phyloP scores from a whole-genome alignment of 92 coral and sea anemone genomes.

The Bergia sp. region DNA sequence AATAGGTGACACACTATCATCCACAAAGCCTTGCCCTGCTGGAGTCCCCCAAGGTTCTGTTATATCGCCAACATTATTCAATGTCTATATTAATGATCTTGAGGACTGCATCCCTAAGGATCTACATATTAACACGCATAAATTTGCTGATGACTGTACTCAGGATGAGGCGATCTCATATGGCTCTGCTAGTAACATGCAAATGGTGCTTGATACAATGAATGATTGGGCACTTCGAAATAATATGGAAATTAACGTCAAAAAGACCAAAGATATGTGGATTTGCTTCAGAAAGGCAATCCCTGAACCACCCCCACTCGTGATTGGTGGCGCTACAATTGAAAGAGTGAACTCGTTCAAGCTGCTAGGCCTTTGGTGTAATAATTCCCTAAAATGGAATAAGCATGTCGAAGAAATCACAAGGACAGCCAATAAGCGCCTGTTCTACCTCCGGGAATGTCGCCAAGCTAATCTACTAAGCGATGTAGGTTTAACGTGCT shows the following conservation, averaged over 20 bases:
- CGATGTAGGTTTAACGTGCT: neutral
- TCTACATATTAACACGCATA: too few species aligned
- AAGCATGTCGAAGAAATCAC: neutral
- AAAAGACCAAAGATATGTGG: neutral
- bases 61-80: constrained; percentile 40
- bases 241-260: too few species aligned
- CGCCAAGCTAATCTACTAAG: neutral
- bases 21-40: constrained; percentile 17
- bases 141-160: too few species aligned
- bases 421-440: neutral
- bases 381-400: neutral
- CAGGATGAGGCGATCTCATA: too few species aligned
- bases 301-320: neutral
- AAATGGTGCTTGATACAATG: too few species aligned
- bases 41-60: constrained; percentile 61
- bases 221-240: too few species aligned
- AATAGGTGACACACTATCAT: constrained; percentile 53
- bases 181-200: too few species aligned
- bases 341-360: neutral
- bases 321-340: too few species aligned
- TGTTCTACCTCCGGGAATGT: neutral
- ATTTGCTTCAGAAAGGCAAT: neutral
- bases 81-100: constrained; percentile 31
- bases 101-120: too few species aligned
- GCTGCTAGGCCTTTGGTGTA: neutral